These are phyloP conservation scores for Theristicus caerulescens DNA, from an alignment of 2,113 vertebrate species.

Conservation along the genomic window DNA sequence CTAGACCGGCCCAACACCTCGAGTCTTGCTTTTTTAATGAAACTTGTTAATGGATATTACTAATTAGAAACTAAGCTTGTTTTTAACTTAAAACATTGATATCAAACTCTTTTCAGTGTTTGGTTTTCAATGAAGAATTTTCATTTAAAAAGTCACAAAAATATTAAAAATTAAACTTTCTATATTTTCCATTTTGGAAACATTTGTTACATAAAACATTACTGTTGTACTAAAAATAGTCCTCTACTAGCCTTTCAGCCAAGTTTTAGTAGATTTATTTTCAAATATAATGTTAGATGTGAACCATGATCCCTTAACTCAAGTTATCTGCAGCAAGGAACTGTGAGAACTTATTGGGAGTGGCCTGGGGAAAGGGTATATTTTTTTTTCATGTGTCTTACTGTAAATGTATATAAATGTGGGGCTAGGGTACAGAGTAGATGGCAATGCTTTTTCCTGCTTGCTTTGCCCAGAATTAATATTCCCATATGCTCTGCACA, in stretches of 20 bases:
- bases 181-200: background rate
- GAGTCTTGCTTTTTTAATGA: background rate
- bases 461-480: background rate
- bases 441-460: background rate
- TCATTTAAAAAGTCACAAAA: background rate
- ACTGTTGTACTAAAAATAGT: background rate
- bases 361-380: background rate
- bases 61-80: background rate
- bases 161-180: background rate
- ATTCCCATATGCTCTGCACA: background rate
- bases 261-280: background rate
- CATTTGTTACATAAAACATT: background rate
- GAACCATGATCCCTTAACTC: background rate
- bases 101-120: background rate
- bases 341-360: background rate
- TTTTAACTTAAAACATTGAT: background rate
- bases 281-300: background rate
- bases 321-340: background rate
- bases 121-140: background rate
- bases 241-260: background rate
- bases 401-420: background rate
- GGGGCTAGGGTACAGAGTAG: background rate
- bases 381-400: background rate
- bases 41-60: background rate
- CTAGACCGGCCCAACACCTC: background rate